phyloP scores from a whole-genome alignment of 2,888 invertebrate genomes.

The Idaea straminata region DNA sequence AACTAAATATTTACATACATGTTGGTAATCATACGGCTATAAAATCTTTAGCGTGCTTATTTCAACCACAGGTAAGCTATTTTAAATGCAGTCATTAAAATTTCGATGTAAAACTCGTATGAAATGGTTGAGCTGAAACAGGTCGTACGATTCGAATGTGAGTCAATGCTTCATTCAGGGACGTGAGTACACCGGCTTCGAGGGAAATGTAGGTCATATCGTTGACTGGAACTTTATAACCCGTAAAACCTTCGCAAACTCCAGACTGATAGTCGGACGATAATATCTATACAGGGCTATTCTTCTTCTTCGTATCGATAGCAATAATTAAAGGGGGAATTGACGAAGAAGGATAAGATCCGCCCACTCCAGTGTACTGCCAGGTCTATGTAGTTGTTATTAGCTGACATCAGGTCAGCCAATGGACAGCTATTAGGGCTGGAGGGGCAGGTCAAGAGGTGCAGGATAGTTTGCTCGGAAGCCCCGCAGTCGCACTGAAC shows the following conservation, averaged over 20 bases:
- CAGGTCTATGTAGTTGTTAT: too few relatives aligned
- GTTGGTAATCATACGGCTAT: constrained; percentile 4
- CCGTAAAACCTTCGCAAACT: not conserved
- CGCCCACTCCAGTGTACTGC: too few relatives aligned
- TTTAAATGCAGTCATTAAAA: constrained; percentile 31
- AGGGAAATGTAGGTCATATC: constrained; percentile 48
- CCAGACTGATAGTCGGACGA: too few relatives aligned
- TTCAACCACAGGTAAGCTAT: constrained; percentile 27
- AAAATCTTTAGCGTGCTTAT: constrained; percentile 15
- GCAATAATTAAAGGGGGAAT: too few relatives aligned
- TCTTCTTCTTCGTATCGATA: too few relatives aligned
- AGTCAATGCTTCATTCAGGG: constrained; percentile 64
- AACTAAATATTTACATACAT: not conserved
- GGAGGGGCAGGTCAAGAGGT: too few relatives aligned
- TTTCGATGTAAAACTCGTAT: constrained; percentile 3
- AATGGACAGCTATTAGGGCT: too few relatives aligned
- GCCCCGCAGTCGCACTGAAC: too few relatives aligned
- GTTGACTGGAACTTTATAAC: constrained; percentile 19
- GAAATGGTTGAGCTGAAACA: constrained; percentile 30
- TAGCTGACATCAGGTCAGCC: too few relatives aligned
- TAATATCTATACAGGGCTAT: too few relatives aligned
- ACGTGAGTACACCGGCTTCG: constrained; percentile 36
- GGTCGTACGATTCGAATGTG: constrained; percentile 45
- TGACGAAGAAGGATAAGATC: too few relatives aligned
- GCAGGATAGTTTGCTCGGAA: too few relatives aligned